phyloP scores from a whole-genome alignment of 2,113 vertebrate genomes.

The Fulica atra region DNA sequence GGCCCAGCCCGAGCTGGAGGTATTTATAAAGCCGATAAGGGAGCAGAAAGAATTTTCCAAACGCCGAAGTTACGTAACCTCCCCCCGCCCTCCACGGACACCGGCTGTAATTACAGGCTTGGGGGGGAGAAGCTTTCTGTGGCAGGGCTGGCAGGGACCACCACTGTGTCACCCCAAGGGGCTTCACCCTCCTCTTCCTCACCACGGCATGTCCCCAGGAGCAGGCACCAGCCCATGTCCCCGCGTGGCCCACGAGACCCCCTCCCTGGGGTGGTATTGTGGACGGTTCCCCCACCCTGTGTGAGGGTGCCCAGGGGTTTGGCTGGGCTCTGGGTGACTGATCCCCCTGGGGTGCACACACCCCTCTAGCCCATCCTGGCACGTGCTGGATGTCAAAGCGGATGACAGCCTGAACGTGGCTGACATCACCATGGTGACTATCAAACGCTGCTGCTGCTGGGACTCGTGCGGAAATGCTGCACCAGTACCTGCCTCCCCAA shows the following conservation, averaged over 20 bases:
- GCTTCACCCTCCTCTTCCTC: neutral
- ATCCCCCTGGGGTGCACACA: neutral
- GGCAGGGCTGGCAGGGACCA: neutral
- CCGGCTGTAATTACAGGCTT: neutral
- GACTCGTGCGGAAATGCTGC: neutral
- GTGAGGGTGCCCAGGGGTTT: neutral
- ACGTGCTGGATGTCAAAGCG: rapidly evolving
- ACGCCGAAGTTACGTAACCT: neutral
- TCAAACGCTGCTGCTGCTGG: neutral
- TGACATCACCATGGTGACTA: neutral
- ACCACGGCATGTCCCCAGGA: rapidly evolving
- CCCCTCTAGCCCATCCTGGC: neutral
- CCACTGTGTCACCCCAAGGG: neutral
- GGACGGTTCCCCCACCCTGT: rapidly evolving
- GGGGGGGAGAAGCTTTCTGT: neutral
- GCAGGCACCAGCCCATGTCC: neutral
- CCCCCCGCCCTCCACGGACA: neutral
- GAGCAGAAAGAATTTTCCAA: conserved; percentile 64
- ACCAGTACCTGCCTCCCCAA: neutral
- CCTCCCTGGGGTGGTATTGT: neutral
- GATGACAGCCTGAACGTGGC: neutral
- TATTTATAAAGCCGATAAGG: conserved; percentile 55
- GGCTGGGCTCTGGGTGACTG: neutral
- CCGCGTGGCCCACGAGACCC: rapidly evolving
- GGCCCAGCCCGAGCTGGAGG: neutral